Evolutionary conservation across 2,113 vertebrate species (phyloP).

Genomic region (Anseranas semipalmata): DNA sequence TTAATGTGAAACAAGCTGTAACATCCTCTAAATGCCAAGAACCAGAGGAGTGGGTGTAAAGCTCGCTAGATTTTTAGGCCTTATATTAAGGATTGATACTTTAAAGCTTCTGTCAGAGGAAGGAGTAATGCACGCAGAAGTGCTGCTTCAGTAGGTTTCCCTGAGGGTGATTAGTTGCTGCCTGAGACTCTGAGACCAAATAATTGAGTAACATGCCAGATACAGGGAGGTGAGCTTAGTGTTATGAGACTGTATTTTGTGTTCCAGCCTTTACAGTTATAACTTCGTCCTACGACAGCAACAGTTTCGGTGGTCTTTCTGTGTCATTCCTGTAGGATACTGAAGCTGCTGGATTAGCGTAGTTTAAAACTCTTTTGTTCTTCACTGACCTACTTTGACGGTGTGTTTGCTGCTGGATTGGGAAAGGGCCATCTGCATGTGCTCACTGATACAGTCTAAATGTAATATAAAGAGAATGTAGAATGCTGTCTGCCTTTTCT

Average conservation of each 20-base stretch:
- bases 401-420: not conserved
- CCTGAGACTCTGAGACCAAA: not conserved
- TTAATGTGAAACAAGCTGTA: conserved; percentile 7
- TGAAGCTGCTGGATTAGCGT: not conserved
- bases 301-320: not conserved
- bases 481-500: not conserved
- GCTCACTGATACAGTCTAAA: not conserved
- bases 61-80: not conserved
- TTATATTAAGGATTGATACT: not conserved
- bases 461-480: not conserved
- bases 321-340: not conserved
- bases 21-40: conserved; percentile 19
- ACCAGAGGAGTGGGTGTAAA: conserved; percentile 25
- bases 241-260: not conserved
- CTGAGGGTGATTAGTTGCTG: not conserved
- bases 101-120: not conserved
- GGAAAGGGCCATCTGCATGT: not conserved
- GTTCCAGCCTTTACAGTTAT: not conserved
- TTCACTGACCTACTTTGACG: conserved; percentile 16
- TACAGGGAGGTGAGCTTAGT: not conserved
- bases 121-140: not conserved
- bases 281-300: not conserved
- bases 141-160: not conserved
- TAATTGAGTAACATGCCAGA: not conserved
- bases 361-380: conserved; percentile 24